Evolutionary conservation across 2,797 vertebrate genomes (phyloP).

Genomic region (Borostomias antarcticus): DNA sequence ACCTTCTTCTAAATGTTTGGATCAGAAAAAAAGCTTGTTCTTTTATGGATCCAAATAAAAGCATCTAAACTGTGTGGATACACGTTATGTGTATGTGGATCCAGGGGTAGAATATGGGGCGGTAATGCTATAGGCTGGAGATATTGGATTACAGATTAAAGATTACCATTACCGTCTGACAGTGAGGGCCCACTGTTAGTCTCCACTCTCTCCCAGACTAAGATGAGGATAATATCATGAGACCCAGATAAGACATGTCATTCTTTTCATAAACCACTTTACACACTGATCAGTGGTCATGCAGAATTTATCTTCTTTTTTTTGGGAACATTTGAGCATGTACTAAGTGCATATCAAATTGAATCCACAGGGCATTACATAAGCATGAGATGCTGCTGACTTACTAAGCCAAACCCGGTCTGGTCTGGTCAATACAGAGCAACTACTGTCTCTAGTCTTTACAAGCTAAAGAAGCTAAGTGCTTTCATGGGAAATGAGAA

Average conservation of each 20-base stretch:
- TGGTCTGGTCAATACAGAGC: not conserved
- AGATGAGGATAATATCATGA: conserved; percentile 21
- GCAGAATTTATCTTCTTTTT: not conserved
- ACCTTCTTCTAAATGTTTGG: too few species aligned
- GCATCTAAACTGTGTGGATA: too few species aligned
- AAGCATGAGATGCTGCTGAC: not conserved
- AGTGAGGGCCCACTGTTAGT: not conserved
- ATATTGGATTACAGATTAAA: not conserved
- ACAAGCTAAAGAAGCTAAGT: not conserved
- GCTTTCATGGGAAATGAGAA: not conserved
- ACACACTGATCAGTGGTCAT: not conserved
- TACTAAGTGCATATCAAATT: too few species aligned
- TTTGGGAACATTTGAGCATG: too few species aligned
- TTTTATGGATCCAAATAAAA: too few species aligned
- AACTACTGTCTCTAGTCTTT: too few species aligned
- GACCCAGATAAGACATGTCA: conserved; percentile 8
- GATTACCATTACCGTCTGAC: not conserved
- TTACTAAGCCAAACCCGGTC: too few species aligned
- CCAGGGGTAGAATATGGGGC: too few species aligned
- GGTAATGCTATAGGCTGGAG: not conserved
- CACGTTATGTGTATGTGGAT: too few species aligned
- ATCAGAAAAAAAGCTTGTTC: too few species aligned
- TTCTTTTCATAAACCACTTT: conserved; percentile 19
- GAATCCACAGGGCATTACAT: not conserved
- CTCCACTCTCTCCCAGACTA: conserved; percentile 7